Percentiles rank a stretch among this genome's conserved stretches.
These are phyloP conservation scores for Diplolepis rosae DNA, from an alignment of 2,888 invertebrate species.

Conservation along the genomic window DNA sequence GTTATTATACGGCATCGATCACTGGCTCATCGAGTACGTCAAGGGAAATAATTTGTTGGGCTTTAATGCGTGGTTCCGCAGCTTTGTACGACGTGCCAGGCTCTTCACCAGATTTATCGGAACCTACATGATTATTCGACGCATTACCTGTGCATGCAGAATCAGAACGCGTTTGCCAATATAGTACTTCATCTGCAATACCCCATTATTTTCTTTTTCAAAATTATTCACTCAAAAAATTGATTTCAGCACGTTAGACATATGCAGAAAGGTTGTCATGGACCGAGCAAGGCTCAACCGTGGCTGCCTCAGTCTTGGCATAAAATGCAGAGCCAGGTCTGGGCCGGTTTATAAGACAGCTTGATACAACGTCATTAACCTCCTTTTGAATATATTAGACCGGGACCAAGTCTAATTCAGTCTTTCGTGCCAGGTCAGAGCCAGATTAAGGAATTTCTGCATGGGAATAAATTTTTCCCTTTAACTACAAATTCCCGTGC, in stretches of 20 bases:
- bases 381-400: too few species aligned
- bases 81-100: conserved; percentile 13
- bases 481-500: too few species aligned
- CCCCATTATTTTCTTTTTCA: not conserved
- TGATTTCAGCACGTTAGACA: not conserved
- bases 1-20: conserved; percentile 27
- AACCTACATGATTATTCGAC: conserved; percentile 19
- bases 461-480: too few species aligned
- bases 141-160: conserved; percentile 10
- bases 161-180: conserved; percentile 4
- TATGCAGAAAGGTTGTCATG: too few species aligned
- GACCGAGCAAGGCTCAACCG: too few species aligned
- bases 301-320: too few species aligned
- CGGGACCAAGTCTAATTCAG: too few species aligned
- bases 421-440: too few species aligned
- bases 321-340: too few species aligned
- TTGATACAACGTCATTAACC: too few species aligned
- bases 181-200: not conserved
- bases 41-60: conserved; percentile 31
- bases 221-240: not conserved
- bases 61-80: conserved; percentile 27
- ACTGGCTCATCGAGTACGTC: conserved; percentile 13
- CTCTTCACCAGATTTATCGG: conserved; percentile 28
- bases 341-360: too few species aligned
- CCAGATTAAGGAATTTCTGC: too few species aligned